Conservation (phyloP, 1,140 invertebrate genomes). For the Arctopsyche grandis region DNA sequence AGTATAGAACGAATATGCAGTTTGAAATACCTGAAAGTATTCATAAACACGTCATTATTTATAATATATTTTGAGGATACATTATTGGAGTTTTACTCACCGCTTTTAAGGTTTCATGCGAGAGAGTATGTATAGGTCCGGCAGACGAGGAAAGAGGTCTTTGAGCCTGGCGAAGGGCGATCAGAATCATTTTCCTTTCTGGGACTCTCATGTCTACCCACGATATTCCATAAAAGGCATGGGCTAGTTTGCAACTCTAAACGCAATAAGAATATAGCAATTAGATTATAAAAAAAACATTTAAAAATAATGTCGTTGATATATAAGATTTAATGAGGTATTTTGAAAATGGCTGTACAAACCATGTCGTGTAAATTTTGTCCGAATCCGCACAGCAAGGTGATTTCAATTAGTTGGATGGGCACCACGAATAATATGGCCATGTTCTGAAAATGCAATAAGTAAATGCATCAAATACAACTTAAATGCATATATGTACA, state of each 20-base stretch:
- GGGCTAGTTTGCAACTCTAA: conserved; percentile 26
- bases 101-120: conserved; percentile 9
- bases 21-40: conserved; percentile 27
- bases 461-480: neutral
- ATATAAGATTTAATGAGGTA: too few relatives aligned
- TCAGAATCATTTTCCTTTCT: conserved; percentile 30
- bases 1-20: conserved; percentile 25
- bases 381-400: conserved; percentile 3
- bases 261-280: neutral
- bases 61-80: neutral
- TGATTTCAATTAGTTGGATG: conserved; percentile 10
- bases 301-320: too few relatives aligned
- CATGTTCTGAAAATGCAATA: conserved; percentile 27
- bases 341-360: neutral
- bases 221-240: conserved; percentile 28
- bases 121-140: conserved; percentile 16
- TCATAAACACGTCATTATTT: neutral
- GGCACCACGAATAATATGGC: conserved; percentile 14
- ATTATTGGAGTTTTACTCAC: neutral
- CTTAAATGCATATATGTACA: neutral
- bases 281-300: too few relatives aligned
- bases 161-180: conserved; percentile 28
- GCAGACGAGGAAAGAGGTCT: conserved; percentile 16
- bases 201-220: conserved; percentile 34
- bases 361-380: conserved; percentile 28